Conservation (phyloP, 2,888 invertebrate genomes). For the Oxyteleia sp. region DNA sequence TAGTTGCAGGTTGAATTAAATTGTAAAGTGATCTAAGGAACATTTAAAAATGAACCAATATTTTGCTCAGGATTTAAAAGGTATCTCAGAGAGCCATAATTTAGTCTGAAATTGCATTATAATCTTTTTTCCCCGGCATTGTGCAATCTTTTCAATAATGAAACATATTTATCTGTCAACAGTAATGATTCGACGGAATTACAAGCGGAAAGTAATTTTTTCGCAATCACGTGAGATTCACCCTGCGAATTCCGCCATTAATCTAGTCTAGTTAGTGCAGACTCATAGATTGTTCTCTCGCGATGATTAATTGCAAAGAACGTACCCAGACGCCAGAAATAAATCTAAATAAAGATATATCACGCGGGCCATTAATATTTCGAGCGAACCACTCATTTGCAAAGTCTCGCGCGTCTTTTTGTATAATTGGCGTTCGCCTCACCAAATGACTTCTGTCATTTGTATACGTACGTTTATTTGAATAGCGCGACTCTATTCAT, state of each 20-base stretch:
- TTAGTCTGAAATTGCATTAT: conserved; percentile 37
- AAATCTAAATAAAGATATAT: conserved; percentile 79
- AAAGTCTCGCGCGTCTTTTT: conserved; percentile 63
- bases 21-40: conserved; percentile 16
- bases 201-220: conserved; percentile 64
- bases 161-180: conserved; percentile 62
- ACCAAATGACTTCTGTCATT: conserved; percentile 67
- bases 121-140: conserved; percentile 15
- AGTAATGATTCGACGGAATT: conserved; percentile 54
- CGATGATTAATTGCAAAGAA: conserved; percentile 78
- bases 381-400: conserved; percentile 66
- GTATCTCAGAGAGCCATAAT: conserved; percentile 42
- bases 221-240: conserved; percentile 47
- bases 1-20: no score
- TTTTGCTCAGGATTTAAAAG: conserved; percentile 33
- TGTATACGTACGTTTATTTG: conserved; percentile 57
- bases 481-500: conserved; percentile 54
- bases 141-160: conserved; percentile 49
- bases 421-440: conserved; percentile 65
- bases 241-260: conserved; percentile 71
- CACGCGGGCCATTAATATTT: conserved; percentile 75
- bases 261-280: conserved; percentile 76
- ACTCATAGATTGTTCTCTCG: conserved; percentile 71
- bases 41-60: conserved; percentile 51
- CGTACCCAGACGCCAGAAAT: conserved; percentile 73